phyloP scores from a whole-genome alignment of 1,140 invertebrate genomes.

The Drosophila parabipectinata region DNA sequence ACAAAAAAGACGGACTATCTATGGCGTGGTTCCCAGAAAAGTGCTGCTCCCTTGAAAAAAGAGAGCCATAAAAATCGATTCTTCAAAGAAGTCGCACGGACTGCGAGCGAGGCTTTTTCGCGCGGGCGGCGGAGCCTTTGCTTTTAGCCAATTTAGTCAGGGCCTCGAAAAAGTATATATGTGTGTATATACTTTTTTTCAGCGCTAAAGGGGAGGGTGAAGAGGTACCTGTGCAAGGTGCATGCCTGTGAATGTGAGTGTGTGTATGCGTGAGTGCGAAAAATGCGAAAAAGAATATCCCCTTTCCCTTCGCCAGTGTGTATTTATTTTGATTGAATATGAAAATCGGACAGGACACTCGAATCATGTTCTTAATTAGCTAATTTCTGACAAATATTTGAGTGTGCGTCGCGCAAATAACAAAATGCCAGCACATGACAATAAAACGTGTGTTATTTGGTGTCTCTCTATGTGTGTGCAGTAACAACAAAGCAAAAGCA shows the following conservation, averaged over 20 bases:
- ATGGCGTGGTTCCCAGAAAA: constrained; percentile 1
- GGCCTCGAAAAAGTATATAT: constrained; percentile 28
- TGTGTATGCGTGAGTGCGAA: constrained; percentile 23
- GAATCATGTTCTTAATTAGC: constrained; percentile 59
- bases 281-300: constrained; percentile 27
- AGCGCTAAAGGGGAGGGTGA: not conserved
- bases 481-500: constrained; percentile 55
- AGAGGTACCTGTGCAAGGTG: constrained; percentile 32
- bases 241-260: constrained; percentile 12
- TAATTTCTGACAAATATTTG: constrained; percentile 66
- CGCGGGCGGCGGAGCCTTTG: constrained; percentile 69
- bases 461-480: constrained; percentile 15
- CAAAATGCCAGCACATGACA: constrained; percentile 58
- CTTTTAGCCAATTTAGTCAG: constrained; percentile 49
- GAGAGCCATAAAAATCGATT: constrained; percentile 80
- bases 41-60: constrained; percentile 42
- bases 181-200: constrained; percentile 6
- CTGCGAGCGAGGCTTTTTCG: constrained; percentile 55
- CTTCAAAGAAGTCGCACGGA: constrained; percentile 72
- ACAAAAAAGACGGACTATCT: constrained; percentile 1
- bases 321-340: constrained; percentile 44
- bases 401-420: constrained; percentile 59
- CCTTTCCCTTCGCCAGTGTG: constrained; percentile 7
- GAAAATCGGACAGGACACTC: constrained; percentile 56
- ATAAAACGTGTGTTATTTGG: constrained; percentile 27